Conservation (phyloP, 2,113 vertebrate species). For the Gymnocephalus cernua region DNA sequence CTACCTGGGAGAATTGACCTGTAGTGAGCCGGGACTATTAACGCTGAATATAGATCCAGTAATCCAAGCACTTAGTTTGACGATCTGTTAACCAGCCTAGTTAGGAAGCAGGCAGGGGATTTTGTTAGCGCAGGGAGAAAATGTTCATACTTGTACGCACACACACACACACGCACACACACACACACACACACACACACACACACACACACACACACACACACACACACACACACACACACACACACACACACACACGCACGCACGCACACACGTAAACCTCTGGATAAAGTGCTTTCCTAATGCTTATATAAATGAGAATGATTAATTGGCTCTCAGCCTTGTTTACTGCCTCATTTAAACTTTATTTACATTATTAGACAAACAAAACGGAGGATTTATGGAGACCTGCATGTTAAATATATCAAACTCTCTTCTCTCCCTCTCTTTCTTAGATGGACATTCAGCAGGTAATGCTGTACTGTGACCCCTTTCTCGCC, state of each 20-base stretch:
- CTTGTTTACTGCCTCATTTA: slow-evolving; percentile 51
- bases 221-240: neutral
- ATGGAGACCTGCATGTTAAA: neutral
- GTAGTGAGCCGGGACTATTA: slow-evolving; percentile 50
- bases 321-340: slow-evolving; percentile 51
- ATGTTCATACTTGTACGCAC: slow-evolving; percentile 1
- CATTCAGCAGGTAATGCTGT: slow-evolving; percentile 92
- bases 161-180: neutral
- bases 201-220: neutral
- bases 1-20: slow-evolving; percentile 26
- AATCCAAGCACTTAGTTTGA: slow-evolving; percentile 63
- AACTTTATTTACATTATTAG: slow-evolving; percentile 36
- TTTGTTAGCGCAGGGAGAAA: slow-evolving; percentile 16
- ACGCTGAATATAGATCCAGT: slow-evolving; percentile 55
- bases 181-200: neutral
- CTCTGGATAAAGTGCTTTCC: slow-evolving; percentile 38
- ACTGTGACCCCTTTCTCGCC: slow-evolving; percentile 90
- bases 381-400: slow-evolving; percentile 18
- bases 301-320: slow-evolving; percentile 46
- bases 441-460: slow-evolving; percentile 86
- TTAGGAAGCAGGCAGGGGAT: slow-evolving; percentile 37
- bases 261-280: neutral
- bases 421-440: neutral
- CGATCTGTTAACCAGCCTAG: slow-evolving; percentile 63
- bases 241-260: neutral